Evolutionary conservation across 2,113 vertebrate genomes (phyloP).

Genomic region (Myrmophylax atrothorax): DNA sequence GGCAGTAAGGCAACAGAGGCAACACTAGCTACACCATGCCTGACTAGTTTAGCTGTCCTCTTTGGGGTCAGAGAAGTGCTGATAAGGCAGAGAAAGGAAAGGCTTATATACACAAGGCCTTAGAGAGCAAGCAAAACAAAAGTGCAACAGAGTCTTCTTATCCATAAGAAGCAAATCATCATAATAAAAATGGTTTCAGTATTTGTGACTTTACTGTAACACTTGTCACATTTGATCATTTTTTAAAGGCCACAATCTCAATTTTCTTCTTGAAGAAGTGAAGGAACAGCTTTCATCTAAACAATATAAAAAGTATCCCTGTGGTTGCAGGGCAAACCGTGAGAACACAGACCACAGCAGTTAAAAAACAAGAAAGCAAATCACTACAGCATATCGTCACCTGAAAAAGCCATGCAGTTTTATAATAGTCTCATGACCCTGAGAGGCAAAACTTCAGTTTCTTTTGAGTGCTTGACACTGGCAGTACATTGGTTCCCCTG

Average conservation of each 20-base stretch:
- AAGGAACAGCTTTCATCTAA: conserved; percentile 11
- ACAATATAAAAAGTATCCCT: conserved; percentile 9
- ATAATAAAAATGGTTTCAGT: background rate
- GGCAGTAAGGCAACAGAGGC: background rate
- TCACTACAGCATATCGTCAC: background rate
- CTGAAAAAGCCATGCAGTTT: background rate
- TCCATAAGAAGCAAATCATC: background rate
- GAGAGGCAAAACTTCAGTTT: background rate
- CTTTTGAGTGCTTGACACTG: background rate
- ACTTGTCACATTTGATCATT: background rate
- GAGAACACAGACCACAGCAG: conserved; percentile 36
- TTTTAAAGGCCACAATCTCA: background rate
- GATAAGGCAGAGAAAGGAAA: background rate
- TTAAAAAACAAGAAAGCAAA: conserved; percentile 19
- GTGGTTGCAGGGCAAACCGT: conserved; percentile 16
- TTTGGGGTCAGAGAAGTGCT: background rate
- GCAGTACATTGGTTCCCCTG: background rate
- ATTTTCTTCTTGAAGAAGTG: background rate
- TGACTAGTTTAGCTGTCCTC: background rate
- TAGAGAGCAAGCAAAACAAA: background rate
- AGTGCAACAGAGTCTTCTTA: background rate
- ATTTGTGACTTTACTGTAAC: conserved; percentile 16
- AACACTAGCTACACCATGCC: background rate
- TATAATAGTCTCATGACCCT: background rate
- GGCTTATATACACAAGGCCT: background rate